Conservation (phyloP, 2,113 vertebrate species). For the Tamias sibiricus region DNA sequence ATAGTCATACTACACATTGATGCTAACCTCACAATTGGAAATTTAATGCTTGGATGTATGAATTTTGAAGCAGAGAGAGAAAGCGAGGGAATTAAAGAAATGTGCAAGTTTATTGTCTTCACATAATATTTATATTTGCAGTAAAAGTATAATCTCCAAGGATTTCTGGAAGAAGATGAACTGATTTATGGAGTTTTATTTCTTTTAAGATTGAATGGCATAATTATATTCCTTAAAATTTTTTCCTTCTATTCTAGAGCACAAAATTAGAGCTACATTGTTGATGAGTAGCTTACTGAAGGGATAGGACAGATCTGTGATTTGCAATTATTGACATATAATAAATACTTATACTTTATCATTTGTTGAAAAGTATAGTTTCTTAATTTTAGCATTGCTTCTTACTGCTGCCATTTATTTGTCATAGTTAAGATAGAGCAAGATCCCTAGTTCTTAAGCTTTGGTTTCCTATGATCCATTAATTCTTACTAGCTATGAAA, state of each 20-base stretch:
- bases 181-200: background rate
- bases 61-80: background rate
- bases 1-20: background rate
- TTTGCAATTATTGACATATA: background rate
- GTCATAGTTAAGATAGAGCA: background rate
- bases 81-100: background rate
- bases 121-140: background rate
- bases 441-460: background rate
- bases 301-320: background rate
- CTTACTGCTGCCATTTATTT: background rate
- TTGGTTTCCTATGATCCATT: background rate
- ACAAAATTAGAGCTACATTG: background rate
- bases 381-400: slow-evolving; percentile 47
- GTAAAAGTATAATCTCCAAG: background rate
- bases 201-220: slow-evolving; percentile 27
- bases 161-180: background rate
- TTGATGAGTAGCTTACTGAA: background rate
- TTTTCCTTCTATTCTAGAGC: background rate
- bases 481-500: background rate
- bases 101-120: background rate
- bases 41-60: background rate
- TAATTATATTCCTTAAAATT: slow-evolving; percentile 5
- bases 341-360: background rate
- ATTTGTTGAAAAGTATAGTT: background rate
- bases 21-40: background rate